Percentiles rank a stretch among this genome's conserved stretches.
Evolutionary conservation across 2,113 vertebrate species (phyloP).

Genomic region (Girardinichthys multiradiatus): DNA sequence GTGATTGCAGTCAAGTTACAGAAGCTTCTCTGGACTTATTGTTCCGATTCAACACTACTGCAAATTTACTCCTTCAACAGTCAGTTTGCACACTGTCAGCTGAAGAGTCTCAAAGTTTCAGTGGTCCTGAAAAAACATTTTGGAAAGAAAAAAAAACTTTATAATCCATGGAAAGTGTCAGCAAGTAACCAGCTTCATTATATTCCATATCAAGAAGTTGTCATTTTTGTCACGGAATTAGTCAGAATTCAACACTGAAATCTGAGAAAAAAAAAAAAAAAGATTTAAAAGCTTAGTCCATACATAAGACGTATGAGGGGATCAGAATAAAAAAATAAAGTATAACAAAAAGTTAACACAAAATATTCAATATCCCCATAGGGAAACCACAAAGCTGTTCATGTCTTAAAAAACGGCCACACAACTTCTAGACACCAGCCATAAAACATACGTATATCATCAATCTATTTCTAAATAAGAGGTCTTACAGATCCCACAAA

Average conservation of each 20-base stretch:
- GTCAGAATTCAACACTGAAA: neutral
- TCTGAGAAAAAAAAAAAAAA: neutral
- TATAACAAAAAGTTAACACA: neutral
- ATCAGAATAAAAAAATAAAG: neutral
- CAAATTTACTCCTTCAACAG: constrained; percentile 22
- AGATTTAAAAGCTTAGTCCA: neutral
- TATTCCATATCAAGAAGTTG: neutral
- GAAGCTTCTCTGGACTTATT: constrained; percentile 36
- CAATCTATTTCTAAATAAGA: too few species aligned
- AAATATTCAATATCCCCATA: neutral
- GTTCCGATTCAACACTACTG: constrained; percentile 35
- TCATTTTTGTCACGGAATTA: too few species aligned
- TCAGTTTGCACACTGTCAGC: constrained; percentile 2
- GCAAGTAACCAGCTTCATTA: neutral
- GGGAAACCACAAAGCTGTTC: neutral
- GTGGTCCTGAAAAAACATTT: neutral
- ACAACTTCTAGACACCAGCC: too few species aligned
- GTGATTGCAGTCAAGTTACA: constrained; percentile 63
- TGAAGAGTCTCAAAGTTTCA: neutral
- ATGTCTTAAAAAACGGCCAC: neutral
- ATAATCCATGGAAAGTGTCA: neutral
- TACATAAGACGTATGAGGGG: too few species aligned
- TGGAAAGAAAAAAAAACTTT: neutral
- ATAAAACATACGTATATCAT: too few species aligned
- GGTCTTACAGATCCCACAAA: neutral